Evolutionary conservation across 2,797 vertebrate genomes (phyloP).

Genomic region (Periparus ater): DNA sequence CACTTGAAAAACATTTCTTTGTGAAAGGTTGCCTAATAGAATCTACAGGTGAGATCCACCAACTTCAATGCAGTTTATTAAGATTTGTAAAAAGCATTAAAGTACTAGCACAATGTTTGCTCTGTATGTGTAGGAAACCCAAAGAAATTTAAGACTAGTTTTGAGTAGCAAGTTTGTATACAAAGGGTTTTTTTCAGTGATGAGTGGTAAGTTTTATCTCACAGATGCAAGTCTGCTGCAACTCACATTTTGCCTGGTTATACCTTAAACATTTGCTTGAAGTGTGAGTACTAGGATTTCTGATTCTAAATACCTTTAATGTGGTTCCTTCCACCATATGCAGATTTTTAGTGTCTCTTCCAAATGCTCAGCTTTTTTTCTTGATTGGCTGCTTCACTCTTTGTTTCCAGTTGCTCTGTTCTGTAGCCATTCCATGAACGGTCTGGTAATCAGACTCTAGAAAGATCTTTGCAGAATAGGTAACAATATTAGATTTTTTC

Average conservation of each 20-base stretch:
- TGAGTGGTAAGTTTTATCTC: neutral
- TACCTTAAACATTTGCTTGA: neutral
- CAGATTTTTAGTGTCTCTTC: neutral
- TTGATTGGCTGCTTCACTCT: neutral
- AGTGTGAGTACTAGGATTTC: neutral
- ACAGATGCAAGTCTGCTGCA: neutral
- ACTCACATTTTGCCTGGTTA: neutral
- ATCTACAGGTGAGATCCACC: neutral
- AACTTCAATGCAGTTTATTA: neutral
- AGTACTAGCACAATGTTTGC: neutral
- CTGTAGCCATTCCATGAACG: neutral
- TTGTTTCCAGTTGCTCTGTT: slow-evolving; percentile 18
- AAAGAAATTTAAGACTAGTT: neutral
- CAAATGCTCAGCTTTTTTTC: neutral
- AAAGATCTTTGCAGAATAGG: slow-evolving; percentile 37
- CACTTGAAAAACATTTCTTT: neutral
- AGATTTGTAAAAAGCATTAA: neutral
- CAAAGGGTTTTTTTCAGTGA: neutral
- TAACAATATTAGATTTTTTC: slow-evolving; percentile 29
- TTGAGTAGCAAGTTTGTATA: neutral
- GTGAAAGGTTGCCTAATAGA: neutral
- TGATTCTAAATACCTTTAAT: neutral
- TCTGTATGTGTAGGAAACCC: neutral
- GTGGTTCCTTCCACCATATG: neutral
- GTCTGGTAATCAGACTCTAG: neutral